phyloP scores from a whole-genome alignment of 2,888 invertebrate species.

The Sylvicola fuscatus region DNA sequence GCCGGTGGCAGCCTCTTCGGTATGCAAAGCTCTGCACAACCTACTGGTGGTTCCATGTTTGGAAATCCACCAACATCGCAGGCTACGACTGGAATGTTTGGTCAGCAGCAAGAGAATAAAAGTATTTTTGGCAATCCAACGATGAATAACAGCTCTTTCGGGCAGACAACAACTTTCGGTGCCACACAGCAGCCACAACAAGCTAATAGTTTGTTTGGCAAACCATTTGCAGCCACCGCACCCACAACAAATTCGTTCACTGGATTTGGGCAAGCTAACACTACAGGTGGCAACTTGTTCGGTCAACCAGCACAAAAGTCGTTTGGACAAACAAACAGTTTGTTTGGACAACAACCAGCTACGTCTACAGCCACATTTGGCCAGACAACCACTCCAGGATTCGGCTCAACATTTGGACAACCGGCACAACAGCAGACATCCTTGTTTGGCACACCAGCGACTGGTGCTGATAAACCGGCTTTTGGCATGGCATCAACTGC shows the following conservation, averaged over 20 bases:
- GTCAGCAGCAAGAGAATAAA: conserved; percentile 34
- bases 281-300: conserved; percentile 13
- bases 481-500: conserved; percentile 17
- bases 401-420: conserved; percentile 24
- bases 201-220: conserved; percentile 1
- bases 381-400: no score
- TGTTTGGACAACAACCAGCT: conserved; percentile 36
- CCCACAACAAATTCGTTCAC: conserved; percentile 5
- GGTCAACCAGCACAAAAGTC: conserved; percentile 18
- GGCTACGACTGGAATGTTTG: conserved; percentile 30
- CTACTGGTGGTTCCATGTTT: conserved; percentile 25
- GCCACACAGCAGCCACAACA: conserved; percentile 8
- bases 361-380: conserved; percentile 17
- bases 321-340: conserved; percentile 31
- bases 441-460: conserved; percentile 38
- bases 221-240: neutral
- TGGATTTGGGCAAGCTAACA: conserved; percentile 23
- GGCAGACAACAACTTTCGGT: conserved; percentile 21
- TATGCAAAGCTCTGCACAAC: conserved; percentile 16
- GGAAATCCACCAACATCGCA: conserved; percentile 23
- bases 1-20: conserved; percentile 30
- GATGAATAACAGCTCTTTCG: conserved; percentile 17
- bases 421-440: conserved; percentile 19
- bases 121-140: conserved; percentile 25
- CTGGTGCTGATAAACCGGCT: conserved; percentile 18